Evolutionary conservation across 2,113 vertebrate genomes (phyloP), one percentile per base, ranked within the genome.

Genomic region (Potamarius usumacintae): DNA sequence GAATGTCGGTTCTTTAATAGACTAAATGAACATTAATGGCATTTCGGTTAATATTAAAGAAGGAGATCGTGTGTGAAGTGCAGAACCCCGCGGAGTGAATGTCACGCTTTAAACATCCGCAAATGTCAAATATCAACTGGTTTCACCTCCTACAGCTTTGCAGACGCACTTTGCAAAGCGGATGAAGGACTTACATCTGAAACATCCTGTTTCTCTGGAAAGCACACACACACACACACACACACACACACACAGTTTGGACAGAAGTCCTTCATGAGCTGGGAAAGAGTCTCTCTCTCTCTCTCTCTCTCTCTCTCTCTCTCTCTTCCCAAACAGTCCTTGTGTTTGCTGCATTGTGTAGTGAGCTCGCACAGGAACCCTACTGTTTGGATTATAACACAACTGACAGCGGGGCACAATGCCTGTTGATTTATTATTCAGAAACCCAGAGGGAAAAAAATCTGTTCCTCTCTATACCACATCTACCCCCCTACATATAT

Each of bases 401-500:
- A 50, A 20, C 60, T 84, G 72, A 85, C 72, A 74, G 80, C 63
- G 84, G 83, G 65, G 55, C 86, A 84, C 76, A 82, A 65, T 48
- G 86, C 88, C 83, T 86, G 88, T 86, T 90, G 80, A 89, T 90
- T 90, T 84, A 87, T 86, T 90, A 86, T 74, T 86, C 34, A 50
- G n/a, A 78, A 87, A 83, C 72, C 82, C 84, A 82, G 69, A 87
- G 9, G 76, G 69, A 80, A 65, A 83, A 62, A 63, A 85, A 57
- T 83, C 5, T 71, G 69, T 57, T 88, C 60, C 57, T 82, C 17
- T 27, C 62, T 25, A 69, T 58, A 72, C 87, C 83, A 30, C 74
- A 55, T 63, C 72, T 65, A 62, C 74, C 63, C 86, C 74, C 57
- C 18, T 77, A 57, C 42, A 74, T 65, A 84, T 53, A 62, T 78